These are phyloP conservation scores for Microtus oregoni DNA, from an alignment of 2,113 vertebrate genomes.

Conservation along the genomic window DNA sequence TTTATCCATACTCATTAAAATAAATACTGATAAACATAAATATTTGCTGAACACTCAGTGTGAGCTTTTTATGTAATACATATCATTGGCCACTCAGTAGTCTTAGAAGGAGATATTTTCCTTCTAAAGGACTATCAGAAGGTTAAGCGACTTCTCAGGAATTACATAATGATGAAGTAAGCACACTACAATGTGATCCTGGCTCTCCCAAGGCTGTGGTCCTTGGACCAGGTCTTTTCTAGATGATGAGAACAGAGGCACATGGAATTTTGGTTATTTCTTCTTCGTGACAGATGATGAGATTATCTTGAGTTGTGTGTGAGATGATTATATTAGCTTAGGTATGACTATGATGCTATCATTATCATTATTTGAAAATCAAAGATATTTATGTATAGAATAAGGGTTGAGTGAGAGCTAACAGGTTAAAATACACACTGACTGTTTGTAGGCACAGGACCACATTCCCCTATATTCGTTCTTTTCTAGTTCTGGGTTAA, in stretches of 20 bases:
- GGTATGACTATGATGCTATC: neutral
- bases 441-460: neutral
- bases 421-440: neutral
- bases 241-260: neutral
- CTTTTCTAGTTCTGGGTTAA: neutral
- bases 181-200: neutral
- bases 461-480: neutral
- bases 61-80: neutral
- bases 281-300: neutral
- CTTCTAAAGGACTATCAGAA: neutral
- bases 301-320: neutral
- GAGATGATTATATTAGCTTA: neutral
- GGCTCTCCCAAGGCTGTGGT: neutral
- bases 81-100: neutral
- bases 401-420: neutral
- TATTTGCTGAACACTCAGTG: neutral
- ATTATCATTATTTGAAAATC: constrained; percentile 10
- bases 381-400: neutral
- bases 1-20: neutral
- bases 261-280: neutral
- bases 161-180: neutral
- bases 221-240: neutral
- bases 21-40: neutral
- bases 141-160: neutral
- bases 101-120: neutral